A percentile compares a stretch with the other conserved stretches of the same genome.
These are phyloP conservation scores for Bradypodion ventrale DNA, from an alignment of 2,797 vertebrate genomes.

Conservation along the genomic window DNA sequence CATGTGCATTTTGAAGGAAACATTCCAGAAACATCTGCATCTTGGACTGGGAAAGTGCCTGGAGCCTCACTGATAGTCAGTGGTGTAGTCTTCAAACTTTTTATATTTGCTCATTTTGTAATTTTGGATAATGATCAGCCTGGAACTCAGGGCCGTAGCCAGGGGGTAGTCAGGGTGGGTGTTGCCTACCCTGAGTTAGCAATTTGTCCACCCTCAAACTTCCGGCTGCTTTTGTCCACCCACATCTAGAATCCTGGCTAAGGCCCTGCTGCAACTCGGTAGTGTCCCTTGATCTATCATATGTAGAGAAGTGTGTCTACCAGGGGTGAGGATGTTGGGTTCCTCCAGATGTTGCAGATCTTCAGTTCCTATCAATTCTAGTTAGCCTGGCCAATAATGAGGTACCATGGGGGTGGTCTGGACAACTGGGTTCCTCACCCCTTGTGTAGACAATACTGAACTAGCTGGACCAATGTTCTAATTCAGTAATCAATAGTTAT, in stretches of 20 bases:
- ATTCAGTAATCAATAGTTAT: neutral
- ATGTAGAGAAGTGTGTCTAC: neutral
- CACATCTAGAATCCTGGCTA: too few relatives aligned
- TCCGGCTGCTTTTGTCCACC: too few relatives aligned
- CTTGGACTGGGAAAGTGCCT: neutral
- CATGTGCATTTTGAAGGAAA: neutral
- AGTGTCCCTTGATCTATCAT: neutral
- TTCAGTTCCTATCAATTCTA: too few relatives aligned
- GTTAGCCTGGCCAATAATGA: too few relatives aligned
- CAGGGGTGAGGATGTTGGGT: neutral
- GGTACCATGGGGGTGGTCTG: too few relatives aligned
- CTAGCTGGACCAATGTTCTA: neutral
- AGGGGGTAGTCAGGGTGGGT: too few relatives aligned
- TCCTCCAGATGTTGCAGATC: neutral
- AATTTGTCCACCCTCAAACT: too few relatives aligned
- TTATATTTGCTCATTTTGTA: neutral
- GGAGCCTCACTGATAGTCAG: neutral
- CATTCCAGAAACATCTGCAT: too few relatives aligned
- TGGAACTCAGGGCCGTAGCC: too few relatives aligned
- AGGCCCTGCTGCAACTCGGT: neutral
- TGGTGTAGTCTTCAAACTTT: neutral
- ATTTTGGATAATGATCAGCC: neutral
- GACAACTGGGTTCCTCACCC: neutral
- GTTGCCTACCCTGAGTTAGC: too few relatives aligned
- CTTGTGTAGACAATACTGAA: neutral